These are phyloP conservation scores for Cremastobaeus sp. DNA, from an alignment of 2,888 invertebrate species.

Conservation along the genomic window DNA sequence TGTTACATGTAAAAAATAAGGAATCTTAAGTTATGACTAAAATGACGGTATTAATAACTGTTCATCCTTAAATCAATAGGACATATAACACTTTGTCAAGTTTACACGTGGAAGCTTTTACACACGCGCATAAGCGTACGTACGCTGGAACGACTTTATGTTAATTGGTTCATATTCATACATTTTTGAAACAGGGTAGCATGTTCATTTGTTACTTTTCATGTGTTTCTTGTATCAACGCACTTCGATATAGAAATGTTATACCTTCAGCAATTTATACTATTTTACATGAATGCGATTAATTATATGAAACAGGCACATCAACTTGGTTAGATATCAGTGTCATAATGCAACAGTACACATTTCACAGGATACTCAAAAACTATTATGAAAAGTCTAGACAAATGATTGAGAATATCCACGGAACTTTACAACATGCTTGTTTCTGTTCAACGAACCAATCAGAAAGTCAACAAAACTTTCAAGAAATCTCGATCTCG, in stretches of 20 bases:
- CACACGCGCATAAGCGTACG: constrained; percentile 60
- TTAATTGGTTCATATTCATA: constrained; percentile 34
- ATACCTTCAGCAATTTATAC: constrained; percentile 55
- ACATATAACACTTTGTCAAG: constrained; percentile 39
- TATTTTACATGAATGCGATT: constrained; percentile 67
- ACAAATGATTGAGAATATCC: constrained; percentile 28
- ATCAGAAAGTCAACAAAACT: too few species aligned
- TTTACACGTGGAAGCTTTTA: constrained; percentile 68
- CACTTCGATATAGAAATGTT: neutral
- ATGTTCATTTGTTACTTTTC: constrained; percentile 12
- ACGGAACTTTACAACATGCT: constrained; percentile 27
- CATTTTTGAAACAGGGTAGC: constrained; percentile 23
- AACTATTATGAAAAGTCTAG: constrained; percentile 17
- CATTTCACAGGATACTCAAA: constrained; percentile 42
- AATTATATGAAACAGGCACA: constrained; percentile 76
- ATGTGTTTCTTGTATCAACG: constrained; percentile 8
- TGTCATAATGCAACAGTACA: constrained; percentile 60
- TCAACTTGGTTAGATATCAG: constrained; percentile 74
- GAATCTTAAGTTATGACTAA: constrained; percentile 70
- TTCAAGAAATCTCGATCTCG: too few species aligned
- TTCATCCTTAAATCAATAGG: constrained; percentile 58
- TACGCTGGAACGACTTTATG: constrained; percentile 43
- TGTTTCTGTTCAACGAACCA: constrained; percentile 4
- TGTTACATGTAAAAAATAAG: constrained; percentile 53
- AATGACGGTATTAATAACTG: constrained; percentile 38